phyloP scores from a whole-genome alignment of 2,888 invertebrate genomes.

The Digitonthophagus gazella region DNA sequence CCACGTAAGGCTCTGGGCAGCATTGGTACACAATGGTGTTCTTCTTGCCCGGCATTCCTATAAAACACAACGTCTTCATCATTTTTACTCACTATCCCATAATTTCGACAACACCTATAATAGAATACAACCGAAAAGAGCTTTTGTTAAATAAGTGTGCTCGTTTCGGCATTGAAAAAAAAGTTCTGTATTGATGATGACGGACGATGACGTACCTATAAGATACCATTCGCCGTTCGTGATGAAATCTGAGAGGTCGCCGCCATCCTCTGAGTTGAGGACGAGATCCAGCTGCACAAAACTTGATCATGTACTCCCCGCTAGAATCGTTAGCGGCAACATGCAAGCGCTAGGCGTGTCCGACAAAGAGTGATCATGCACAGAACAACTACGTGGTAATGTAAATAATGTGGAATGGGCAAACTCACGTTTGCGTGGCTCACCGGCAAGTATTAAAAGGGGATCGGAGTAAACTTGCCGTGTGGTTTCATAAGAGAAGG shows the following conservation, averaged over 20 bases:
- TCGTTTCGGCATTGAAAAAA: background rate
- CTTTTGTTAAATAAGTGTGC: background rate
- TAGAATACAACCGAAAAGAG: background rate
- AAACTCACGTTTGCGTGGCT: constrained; percentile 19
- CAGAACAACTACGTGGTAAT: background rate
- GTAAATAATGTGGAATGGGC: constrained; percentile 1
- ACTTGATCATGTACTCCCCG: constrained; percentile 44
- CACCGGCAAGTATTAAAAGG: constrained; percentile 31
- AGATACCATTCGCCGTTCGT: constrained; percentile 99
- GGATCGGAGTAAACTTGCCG: constrained; percentile 22
- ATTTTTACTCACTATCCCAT: background rate
- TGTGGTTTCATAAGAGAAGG: constrained; percentile 1
- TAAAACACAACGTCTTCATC: constrained; percentile 28
- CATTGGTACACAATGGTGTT: constrained; percentile 89
- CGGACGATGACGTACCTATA: constrained; percentile 74
- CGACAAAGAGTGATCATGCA: background rate
- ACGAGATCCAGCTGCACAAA: constrained; percentile 86
- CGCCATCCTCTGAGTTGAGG: constrained; percentile 89
- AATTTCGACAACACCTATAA: background rate
- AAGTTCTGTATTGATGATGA: background rate
- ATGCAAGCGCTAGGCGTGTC: constrained; percentile 24
- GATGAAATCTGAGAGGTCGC: constrained; percentile 96
- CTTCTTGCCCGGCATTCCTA: constrained; percentile 90
- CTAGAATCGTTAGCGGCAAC: constrained; percentile 21
- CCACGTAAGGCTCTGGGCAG: constrained; percentile 91